Base-by-base conservation (phyloP, 2,888 invertebrate species). In the Adela reaumurella region DNA sequence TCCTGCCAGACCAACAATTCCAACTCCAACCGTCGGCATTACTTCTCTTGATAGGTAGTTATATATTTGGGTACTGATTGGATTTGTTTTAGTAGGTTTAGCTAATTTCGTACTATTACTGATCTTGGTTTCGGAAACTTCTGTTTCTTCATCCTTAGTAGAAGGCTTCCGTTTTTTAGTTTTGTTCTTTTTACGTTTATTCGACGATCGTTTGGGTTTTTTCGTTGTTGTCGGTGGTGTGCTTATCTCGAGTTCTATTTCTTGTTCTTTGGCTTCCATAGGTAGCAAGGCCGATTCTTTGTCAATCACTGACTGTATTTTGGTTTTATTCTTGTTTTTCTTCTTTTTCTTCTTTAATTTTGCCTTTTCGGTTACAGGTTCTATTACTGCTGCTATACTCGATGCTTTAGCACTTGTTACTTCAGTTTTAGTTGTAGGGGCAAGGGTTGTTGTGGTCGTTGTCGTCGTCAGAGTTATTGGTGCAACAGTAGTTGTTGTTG, bases 11-110 rank as follows among this genome's bases (percentile, higher is more conserved):
- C 90, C 90, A 11, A 90, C 83, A 17, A 90, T 69, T 57, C 90
- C 89, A 0, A 90, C 87, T 1, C 90, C 90, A 17, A 90, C 88
- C 24, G 88, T 88, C 1, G 90, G 90, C 87, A 90, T 89, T 0
- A 90, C 87, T 73, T 90, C 90, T 56, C 90, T 79, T 2, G 89
- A 88, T 42, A 90, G 68, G 58, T 88, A 90, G 58, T 88, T 90
- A 59, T 90, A 90, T 19, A 90, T 83, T 62, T 89, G 86, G 0
- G 89, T 87, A 10, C 87, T 82, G 0, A 90, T 80, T 1, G 88
- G 87, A 49, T 87, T 78, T 52, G 76, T 71, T 44, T 76, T 73
- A 2, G 64, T 58, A 50, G 65, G 68, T 54, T 74, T 73, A 17
- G 63, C 64, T 17, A 69, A 65, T 58, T 81, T 80, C 0, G 78